Conservation (phyloP, 1,140 invertebrate species). For the Calephelis virginiensis region DNA sequence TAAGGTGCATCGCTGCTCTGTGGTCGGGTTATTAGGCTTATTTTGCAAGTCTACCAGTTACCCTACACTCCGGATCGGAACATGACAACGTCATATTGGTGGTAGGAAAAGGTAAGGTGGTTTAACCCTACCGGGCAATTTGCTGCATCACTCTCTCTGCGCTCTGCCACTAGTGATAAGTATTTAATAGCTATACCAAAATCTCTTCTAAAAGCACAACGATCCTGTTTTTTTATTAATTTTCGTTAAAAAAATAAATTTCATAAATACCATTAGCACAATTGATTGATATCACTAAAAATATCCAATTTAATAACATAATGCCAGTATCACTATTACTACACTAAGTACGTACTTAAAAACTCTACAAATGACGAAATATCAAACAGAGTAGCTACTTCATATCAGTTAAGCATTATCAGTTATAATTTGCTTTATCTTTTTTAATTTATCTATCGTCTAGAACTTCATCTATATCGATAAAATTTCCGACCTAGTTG, state of each 20-base stretch:
- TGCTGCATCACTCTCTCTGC: too few relatives aligned
- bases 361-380: not conserved
- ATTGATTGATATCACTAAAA: slow-evolving; percentile 30
- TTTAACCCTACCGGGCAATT: too few relatives aligned
- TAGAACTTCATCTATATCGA: too few relatives aligned
- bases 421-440: slow-evolving; percentile 3
- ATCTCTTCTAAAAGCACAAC: slow-evolving; percentile 43
- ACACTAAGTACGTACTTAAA: slow-evolving; percentile 19
- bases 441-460: not conserved
- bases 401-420: slow-evolving; percentile 5
- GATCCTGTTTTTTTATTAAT: not conserved
- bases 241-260: not conserved
- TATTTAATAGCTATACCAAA: slow-evolving; percentile 57
- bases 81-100: too few relatives aligned
- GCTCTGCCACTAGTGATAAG: too few relatives aligned
- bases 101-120: too few relatives aligned
- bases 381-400: not conserved
- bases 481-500: too few relatives aligned
- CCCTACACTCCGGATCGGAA: too few relatives aligned
- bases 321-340: slow-evolving; percentile 6
- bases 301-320: slow-evolving; percentile 38
- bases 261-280: slow-evolving; percentile 33
- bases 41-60: too few relatives aligned
- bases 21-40: too few relatives aligned
- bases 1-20: too few relatives aligned